Conservation (phyloP, 37 sponge, comb jelly and placozoan genomes). For the Axinella damicornis region DNA sequence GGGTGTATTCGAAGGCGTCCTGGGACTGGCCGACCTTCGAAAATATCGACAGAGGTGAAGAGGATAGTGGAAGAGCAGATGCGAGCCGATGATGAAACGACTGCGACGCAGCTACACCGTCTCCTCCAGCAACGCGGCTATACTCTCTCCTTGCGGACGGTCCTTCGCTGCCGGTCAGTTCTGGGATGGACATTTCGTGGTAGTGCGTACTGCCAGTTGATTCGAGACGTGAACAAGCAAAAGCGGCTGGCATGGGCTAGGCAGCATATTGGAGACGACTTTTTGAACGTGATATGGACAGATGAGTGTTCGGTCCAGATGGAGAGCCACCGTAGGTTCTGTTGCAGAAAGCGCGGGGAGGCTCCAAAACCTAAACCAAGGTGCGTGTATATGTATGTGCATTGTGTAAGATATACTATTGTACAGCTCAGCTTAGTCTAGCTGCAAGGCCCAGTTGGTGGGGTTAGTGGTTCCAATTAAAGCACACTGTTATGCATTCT, state of each 20-base stretch:
- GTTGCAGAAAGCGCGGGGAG: conserved; percentile 50
- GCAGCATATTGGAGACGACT: conserved; percentile 5
- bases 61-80: conserved; percentile 19
- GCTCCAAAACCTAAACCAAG: conserved; percentile 38
- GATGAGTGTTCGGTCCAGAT: conserved; percentile 35
- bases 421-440: too few relatives aligned
- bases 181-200: conserved; percentile 60
- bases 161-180: conserved; percentile 9
- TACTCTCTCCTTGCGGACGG: conserved; percentile 9
- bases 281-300: conserved; percentile 34
- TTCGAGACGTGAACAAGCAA: conserved; percentile 27
- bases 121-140: not conserved
- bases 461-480: too few relatives aligned
- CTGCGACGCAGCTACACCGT: conserved; percentile 23
- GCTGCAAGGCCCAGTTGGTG: too few relatives aligned
- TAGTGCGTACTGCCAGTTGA: conserved; percentile 49
- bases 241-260: conserved; percentile 38
- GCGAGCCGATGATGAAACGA: conserved; percentile 37
- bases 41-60: conserved; percentile 21
- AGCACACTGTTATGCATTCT: too few relatives aligned
- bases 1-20: conserved; percentile 6
- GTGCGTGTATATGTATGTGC: not conserved
- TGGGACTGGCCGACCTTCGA: conserved; percentile 31
- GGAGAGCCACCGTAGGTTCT: conserved; percentile 16
- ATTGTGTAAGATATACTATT: too few relatives aligned